Percentiles rank a stretch among this genome's conserved stretches.
These are phyloP conservation scores for Nycteola revayana DNA, from an alignment of 2,888 invertebrate genomes.

Conservation along the genomic window DNA sequence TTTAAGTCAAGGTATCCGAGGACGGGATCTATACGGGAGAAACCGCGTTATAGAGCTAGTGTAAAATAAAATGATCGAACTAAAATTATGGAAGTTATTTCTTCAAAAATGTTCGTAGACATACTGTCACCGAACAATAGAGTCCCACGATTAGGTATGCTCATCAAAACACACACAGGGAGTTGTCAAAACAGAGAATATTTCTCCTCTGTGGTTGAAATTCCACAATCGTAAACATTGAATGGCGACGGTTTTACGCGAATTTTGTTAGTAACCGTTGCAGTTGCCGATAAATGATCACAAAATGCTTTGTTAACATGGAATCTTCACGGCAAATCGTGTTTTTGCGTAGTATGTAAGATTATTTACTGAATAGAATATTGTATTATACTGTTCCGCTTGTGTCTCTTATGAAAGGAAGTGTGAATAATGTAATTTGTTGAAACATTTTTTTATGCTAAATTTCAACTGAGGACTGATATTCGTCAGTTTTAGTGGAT, in stretches of 20 bases:
- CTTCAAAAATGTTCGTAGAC: too few relatives aligned
- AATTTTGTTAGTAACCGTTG: conserved; percentile 44
- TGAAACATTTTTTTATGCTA: too few relatives aligned
- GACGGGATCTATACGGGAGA: too few relatives aligned
- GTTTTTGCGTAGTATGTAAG: conserved; percentile 30
- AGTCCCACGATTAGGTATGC: not conserved
- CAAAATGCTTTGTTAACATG: conserved; percentile 36
- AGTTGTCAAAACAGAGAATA: conserved; percentile 9
- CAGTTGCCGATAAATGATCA: conserved; percentile 41
- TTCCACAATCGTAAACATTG: conserved; percentile 28
- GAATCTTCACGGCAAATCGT: conserved; percentile 37
- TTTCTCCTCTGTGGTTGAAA: conserved; percentile 11
- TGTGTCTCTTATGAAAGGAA: conserved; percentile 23
- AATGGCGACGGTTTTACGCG: conserved; percentile 43
- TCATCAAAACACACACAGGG: not conserved
- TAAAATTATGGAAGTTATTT: too few relatives aligned
- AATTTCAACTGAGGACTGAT: too few relatives aligned
- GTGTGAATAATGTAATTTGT: conserved; percentile 16
- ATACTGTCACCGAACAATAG: too few relatives aligned
- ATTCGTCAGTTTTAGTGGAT: too few relatives aligned
- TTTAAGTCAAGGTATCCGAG: too few relatives aligned
- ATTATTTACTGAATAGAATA: conserved; percentile 29
- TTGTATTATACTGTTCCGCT: conserved; percentile 24
- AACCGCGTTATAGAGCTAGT: too few relatives aligned
- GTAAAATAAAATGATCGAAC: too few relatives aligned